phyloP scores from a whole-genome alignment of 2,797 vertebrate genomes.

The Poecilia velifera region DNA sequence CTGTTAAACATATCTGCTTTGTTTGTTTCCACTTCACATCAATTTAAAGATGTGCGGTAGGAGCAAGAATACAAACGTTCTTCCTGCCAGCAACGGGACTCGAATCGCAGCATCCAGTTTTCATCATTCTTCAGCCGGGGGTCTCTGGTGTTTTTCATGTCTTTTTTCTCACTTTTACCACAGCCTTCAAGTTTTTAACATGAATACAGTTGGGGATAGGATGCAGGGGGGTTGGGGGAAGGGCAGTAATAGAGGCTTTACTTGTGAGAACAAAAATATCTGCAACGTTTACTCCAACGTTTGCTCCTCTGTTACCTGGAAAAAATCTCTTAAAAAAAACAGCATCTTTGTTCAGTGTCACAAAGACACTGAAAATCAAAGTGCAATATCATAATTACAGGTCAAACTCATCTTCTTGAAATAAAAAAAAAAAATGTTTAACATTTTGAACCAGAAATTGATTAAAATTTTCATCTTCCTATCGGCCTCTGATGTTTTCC shows the following conservation, averaged over 20 bases:
- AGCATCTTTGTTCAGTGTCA: not conserved
- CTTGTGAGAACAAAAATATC: not conserved
- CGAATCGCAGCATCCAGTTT: not conserved
- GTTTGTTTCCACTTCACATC: constrained; percentile 1
- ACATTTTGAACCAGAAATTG: not conserved
- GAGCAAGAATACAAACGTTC: not conserved
- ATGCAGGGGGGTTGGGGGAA: too few relatives aligned
- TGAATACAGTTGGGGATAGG: not conserved
- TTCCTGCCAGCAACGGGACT: not conserved
- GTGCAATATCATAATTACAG: not conserved
- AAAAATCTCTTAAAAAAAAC: not conserved
- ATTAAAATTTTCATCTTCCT: not conserved
- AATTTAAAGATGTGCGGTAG: not conserved
- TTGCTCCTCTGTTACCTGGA: not conserved
- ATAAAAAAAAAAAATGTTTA: not conserved
- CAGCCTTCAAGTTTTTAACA: not conserved
- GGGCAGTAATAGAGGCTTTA: not conserved
- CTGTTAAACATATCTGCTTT: constrained; percentile 5
- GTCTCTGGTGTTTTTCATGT: not conserved
- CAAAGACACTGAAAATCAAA: not conserved
- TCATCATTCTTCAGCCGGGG: not conserved
- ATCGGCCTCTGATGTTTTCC: not conserved
- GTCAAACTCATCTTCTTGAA: constrained; percentile 1
- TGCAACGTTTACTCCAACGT: not conserved
- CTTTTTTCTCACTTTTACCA: not conserved